Evolutionary conservation across 64 coral and sea anemone genomes (phyloP).

Genomic region (Montipora foliosa): DNA sequence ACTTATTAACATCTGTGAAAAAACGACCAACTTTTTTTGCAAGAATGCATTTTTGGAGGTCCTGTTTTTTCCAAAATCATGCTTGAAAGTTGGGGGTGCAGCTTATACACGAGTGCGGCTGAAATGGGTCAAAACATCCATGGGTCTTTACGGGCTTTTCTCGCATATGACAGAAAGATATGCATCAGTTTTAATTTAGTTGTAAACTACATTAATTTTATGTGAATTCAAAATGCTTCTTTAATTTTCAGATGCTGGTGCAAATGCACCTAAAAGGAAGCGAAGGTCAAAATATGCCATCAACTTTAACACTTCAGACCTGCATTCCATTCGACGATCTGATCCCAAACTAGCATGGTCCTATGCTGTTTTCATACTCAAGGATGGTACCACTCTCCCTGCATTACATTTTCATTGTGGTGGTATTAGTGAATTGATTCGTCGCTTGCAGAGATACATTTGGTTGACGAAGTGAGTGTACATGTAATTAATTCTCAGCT

Average conservation of each 20-base stretch:
- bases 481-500: too few relatives aligned
- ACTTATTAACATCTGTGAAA: too few relatives aligned
- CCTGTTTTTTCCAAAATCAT: too few relatives aligned
- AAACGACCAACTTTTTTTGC: too few relatives aligned
- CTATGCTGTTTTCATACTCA: constrained; percentile 96
- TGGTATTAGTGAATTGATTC: constrained; percentile 85
- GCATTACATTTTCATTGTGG: constrained; percentile 96
- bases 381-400: constrained; percentile 92
- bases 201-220: too few relatives aligned
- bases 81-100: too few relatives aligned
- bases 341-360: constrained; percentile 95
- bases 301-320: constrained; percentile 82
- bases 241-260: constrained; percentile 9
- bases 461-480: constrained; percentile 85
- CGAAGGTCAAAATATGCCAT: constrained; percentile 86
- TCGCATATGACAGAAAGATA: too few relatives aligned
- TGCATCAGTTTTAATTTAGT: too few relatives aligned
- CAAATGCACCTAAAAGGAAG: constrained; percentile 25
- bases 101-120: too few relatives aligned
- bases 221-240: neutral
- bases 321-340: constrained; percentile 91
- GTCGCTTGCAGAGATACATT: constrained; percentile 86
- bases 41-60: too few relatives aligned
- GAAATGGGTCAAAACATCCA: too few relatives aligned
- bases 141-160: too few relatives aligned